Conservation (phyloP, 92 coral and sea anemone genomes). For the Epizoanthus stellaris region DNA sequence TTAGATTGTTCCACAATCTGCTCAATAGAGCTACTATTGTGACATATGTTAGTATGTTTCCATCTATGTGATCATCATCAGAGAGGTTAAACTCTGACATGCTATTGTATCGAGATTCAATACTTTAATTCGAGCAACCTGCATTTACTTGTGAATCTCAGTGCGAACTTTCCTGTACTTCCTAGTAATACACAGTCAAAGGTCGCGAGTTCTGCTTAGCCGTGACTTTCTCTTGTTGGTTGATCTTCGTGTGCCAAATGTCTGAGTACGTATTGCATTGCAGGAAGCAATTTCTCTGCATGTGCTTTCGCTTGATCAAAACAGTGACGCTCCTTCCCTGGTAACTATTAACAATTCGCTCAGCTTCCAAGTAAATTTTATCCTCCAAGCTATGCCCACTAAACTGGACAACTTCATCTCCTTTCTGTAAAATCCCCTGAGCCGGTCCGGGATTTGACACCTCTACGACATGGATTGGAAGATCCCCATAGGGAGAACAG, state of each 20-base stretch:
- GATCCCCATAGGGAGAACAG: slow-evolving; percentile 84
- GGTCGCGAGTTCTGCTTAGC: neutral
- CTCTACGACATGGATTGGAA: slow-evolving; percentile 76
- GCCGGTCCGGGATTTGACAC: slow-evolving; percentile 40
- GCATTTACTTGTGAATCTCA: no score
- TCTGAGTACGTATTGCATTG: slow-evolving; percentile 43
- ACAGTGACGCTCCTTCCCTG: slow-evolving; percentile 58
- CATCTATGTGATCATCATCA: no score
- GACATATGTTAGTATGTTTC: no score
- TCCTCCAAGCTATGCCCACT: slow-evolving; percentile 74
- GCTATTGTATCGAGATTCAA: no score
- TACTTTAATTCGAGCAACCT: no score
- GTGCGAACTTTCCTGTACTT: no score
- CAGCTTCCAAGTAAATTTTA: slow-evolving; percentile 72
- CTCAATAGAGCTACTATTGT: no score
- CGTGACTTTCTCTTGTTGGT: neutral
- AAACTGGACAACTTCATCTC: slow-evolving; percentile 78
- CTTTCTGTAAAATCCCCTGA: slow-evolving; percentile 57
- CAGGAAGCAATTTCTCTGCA: slow-evolving; percentile 49
- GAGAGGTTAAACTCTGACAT: no score
- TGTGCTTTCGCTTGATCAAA: slow-evolving; percentile 69
- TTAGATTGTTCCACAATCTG: no score
- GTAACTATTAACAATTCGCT: slow-evolving; percentile 49
- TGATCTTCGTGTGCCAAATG: slow-evolving; percentile 46
- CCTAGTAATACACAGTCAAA: slow-evolving; percentile 20